Evolutionary conservation across 2,113 vertebrate genomes (phyloP), one percentile per base, ranked within the genome.

Genomic region (Podocnemis expansa): DNA sequence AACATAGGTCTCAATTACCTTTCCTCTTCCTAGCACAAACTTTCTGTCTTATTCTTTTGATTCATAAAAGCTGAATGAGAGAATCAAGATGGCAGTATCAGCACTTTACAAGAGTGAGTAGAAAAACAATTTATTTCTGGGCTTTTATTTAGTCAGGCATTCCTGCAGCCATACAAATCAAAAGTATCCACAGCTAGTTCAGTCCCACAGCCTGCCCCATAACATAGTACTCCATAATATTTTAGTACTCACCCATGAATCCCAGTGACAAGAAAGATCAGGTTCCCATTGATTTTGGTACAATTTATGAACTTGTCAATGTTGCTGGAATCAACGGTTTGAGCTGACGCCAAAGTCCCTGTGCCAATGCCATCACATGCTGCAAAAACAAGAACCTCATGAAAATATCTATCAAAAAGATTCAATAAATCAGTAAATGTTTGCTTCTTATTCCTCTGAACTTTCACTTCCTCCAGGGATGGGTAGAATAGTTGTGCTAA

Each of bases 271-370:
- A 99, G 99, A 96, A 99, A 99, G 97, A 99, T 99, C 85, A 99
- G 98, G 97, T 99, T 99, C 90, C 99, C 99, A 63, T 99, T 99
- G 98, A 99, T 99, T 98, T 99, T 99, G 91, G 99, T 99, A 93
- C 99, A 99, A 98, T 99, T 99, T 93, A 99, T 97, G 93, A 99
- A 99, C 94, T 98, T 99, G 93, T 99, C 98, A 8, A 99, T 99
- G 95, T 99, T 99, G 97, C 99, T 99, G 94, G 99, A 99, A 93
- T 99, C 99, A 95, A 99, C 99, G 0, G 99, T 99, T 96, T 99
- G 99, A 49, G 98, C 98, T 2, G 98, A 97, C 96, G 98, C 98
- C 96, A 99, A 95, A n/a, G 98, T 99, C 58, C 99, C 99, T 0
- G 99, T 99, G 34, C 99, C 99, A 11, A 99, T 99, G 84, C 99